phyloP scores from a whole-genome alignment of 2,113 vertebrate genomes.

The Salminus brasiliensis region DNA sequence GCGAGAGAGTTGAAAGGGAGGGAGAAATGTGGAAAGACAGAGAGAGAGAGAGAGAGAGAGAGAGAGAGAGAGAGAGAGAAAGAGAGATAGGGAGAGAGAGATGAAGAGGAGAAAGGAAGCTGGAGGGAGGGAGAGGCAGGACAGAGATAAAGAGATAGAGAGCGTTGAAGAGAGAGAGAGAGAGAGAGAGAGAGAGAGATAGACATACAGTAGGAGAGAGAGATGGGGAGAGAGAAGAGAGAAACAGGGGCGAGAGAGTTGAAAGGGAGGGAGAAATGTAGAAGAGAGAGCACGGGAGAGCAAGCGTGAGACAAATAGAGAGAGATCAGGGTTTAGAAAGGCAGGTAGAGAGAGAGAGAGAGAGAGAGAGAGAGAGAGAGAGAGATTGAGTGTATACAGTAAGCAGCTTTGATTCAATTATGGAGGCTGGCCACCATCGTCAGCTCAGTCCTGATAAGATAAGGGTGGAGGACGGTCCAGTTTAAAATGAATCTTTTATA shows the following conservation, averaged over 20 bases:
- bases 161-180: background rate
- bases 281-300: background rate
- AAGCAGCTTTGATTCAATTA: constrained; percentile 56
- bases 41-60: too few relatives aligned
- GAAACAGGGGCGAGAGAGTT: too few relatives aligned
- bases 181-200: background rate
- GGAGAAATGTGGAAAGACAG: too few relatives aligned
- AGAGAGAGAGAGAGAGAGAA: background rate
- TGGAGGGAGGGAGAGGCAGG: background rate
- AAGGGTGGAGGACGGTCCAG: constrained; percentile 32
- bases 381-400: background rate
- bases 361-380: background rate
- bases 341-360: background rate
- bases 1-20: too few relatives aligned
- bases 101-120: background rate
- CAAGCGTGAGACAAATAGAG: too few relatives aligned
- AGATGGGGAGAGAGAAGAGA: background rate
- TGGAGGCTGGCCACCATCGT: constrained; percentile 49
- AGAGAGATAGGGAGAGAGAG: background rate
- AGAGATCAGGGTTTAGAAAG: too few relatives aligned
- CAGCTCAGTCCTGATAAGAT: constrained; percentile 55
- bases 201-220: background rate
- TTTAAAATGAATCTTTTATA: constrained; percentile 48
- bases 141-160: background rate
- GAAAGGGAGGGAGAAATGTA: too few relatives aligned